phyloP scores from a whole-genome alignment of 2,888 invertebrate genomes.

The Ischnura elegans region DNA sequence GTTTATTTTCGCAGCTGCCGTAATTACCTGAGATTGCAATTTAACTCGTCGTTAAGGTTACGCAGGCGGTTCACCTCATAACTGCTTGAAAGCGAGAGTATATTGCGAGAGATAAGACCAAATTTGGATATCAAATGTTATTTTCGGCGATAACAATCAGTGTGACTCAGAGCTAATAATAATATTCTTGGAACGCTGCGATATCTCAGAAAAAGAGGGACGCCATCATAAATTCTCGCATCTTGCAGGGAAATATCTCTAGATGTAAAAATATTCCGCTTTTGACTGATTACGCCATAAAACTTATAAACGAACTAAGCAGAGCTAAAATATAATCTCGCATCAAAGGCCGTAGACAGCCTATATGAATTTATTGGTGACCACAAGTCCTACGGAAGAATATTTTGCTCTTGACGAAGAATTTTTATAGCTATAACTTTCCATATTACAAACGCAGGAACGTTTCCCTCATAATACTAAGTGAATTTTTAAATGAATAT shows the following conservation, averaged over 20 bases:
- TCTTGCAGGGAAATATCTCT: not conserved
- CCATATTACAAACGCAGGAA: no score
- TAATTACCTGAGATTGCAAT: not conserved
- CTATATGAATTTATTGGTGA: no score
- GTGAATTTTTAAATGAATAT: no score
- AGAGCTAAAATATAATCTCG: no score
- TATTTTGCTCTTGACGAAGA: no score
- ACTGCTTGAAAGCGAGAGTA: not conserved
- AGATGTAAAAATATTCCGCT: not conserved
- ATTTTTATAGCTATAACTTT: no score
- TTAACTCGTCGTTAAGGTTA: not conserved
- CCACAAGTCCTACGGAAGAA: no score
- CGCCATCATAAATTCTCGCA: not conserved
- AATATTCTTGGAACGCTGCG: not conserved
- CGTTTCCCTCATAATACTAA: no score
- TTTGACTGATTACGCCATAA: not conserved
- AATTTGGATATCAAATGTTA: conserved; percentile 1
- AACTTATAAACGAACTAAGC: no score
- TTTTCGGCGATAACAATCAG: not conserved
- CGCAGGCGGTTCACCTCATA: not conserved
- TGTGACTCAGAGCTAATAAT: not conserved
- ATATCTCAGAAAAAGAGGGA: not conserved
- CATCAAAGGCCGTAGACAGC: no score
- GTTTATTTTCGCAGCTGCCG: not conserved
- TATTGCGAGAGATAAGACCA: not conserved